Conservation (phyloP, 30 jellyfish, hydroid and myxozoan species). For the Nemopilema nomurai region DNA sequence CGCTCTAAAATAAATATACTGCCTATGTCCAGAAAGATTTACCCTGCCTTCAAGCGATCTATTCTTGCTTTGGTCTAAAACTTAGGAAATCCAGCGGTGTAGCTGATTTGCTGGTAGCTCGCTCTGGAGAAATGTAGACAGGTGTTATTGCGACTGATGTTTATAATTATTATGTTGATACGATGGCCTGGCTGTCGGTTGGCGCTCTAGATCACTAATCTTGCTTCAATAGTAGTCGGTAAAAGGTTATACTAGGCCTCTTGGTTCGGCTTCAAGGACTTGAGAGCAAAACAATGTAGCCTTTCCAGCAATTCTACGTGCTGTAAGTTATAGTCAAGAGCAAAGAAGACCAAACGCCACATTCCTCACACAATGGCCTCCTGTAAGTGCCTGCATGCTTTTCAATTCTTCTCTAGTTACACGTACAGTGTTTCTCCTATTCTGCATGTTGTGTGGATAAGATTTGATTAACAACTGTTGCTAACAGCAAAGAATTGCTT, state of each 20-base stretch:
- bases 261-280: background rate
- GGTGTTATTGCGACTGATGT: constrained; percentile 33
- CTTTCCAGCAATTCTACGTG: background rate
- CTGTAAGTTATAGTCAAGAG: constrained; percentile 9
- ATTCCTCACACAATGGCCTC: constrained; percentile 25
- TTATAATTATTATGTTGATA: constrained; percentile 18
- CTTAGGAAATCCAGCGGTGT: background rate
- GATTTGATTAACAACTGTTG: background rate
- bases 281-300: background rate
- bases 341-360: background rate
- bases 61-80: background rate
- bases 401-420: background rate
- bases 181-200: constrained; percentile 23
- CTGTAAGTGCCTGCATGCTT: constrained; percentile 22
- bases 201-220: constrained; percentile 6
- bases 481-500: background rate
- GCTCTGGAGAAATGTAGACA: constrained; percentile 12
- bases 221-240: constrained; percentile 2
- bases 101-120: constrained; percentile 10
- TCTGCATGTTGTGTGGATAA: background rate
- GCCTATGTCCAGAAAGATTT: background rate
- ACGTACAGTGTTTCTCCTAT: background rate
- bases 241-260: background rate
- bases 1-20: background rate
- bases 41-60: too few species aligned